phyloP scores from a whole-genome alignment of 2,113 vertebrate species.

The Motacilla tschutschensis region DNA sequence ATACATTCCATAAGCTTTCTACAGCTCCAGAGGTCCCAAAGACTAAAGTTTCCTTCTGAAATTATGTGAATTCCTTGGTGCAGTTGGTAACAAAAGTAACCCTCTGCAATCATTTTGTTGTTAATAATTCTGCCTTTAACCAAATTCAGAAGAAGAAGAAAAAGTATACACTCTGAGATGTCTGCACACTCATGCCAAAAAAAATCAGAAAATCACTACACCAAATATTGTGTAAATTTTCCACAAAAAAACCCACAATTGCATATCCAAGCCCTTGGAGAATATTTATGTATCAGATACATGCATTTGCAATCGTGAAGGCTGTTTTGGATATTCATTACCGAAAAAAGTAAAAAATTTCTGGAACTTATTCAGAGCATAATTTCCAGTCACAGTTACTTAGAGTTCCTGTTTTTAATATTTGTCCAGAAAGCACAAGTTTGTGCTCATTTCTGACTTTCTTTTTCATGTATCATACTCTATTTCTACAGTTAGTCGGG shows the following conservation, averaged over 20 bases:
- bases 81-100: neutral
- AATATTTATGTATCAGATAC: neutral
- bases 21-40: neutral
- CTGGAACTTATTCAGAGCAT: neutral
- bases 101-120: neutral
- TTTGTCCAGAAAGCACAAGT: neutral
- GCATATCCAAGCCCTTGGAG: neutral
- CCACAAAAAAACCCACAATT: neutral
- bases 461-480: neutral
- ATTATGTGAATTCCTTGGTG: neutral
- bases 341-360: neutral
- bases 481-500: neutral
- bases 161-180: accelerated
- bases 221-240: neutral
- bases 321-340: neutral
- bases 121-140: neutral
- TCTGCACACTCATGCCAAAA: neutral
- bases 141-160: neutral
- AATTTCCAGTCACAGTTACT: neutral
- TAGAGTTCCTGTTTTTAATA: neutral
- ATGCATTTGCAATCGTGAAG: neutral
- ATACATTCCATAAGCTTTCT: neutral
- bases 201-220: neutral
- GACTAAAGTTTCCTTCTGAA: neutral
- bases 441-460: neutral